These are phyloP conservation scores for Nothoprocta pentlandii DNA, from an alignment of 2,113 vertebrate genomes.

Conservation along the genomic window DNA sequence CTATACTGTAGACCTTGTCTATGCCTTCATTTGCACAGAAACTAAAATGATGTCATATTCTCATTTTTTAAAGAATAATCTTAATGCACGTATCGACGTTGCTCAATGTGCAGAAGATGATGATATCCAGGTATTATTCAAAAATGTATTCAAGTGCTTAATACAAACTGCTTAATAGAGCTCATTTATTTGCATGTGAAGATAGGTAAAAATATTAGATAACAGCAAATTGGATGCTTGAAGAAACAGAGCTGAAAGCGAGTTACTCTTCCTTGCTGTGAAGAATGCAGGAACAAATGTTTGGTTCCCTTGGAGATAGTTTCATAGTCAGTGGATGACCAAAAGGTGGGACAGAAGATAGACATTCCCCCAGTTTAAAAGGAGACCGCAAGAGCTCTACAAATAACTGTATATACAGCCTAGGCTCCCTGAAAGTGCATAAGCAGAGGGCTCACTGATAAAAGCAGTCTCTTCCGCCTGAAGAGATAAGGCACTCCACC, in stretches of 20 bases:
- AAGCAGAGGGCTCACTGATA: not conserved
- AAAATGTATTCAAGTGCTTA: not conserved
- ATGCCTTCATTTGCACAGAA: not conserved
- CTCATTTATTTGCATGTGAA: not conserved
- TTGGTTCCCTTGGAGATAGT: not conserved
- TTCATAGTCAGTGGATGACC: not conserved
- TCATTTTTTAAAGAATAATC: not conserved
- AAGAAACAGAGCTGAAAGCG: not conserved
- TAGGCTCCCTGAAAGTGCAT: not conserved
- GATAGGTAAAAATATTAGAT: not conserved
- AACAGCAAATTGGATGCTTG: not conserved
- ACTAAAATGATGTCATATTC: fast-evolving
- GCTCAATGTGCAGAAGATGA: not conserved
- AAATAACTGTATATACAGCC: not conserved
- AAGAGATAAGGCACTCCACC: not conserved
- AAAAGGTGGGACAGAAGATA: slow-evolving; percentile 11
- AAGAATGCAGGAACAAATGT: not conserved
- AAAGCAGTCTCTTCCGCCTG: not conserved
- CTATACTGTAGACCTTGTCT: not conserved
- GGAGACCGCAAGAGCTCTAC: not conserved
- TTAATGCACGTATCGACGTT: not conserved
- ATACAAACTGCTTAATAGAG: not conserved
- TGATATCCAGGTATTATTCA: not conserved
- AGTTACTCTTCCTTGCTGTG: not conserved
- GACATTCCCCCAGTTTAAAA: not conserved